A percentile compares a stretch with the other conserved stretches of the same genome.
These are phyloP conservation scores for Callopanchax toddi DNA, from an alignment of 2,113 vertebrate species.

Conservation along the genomic window DNA sequence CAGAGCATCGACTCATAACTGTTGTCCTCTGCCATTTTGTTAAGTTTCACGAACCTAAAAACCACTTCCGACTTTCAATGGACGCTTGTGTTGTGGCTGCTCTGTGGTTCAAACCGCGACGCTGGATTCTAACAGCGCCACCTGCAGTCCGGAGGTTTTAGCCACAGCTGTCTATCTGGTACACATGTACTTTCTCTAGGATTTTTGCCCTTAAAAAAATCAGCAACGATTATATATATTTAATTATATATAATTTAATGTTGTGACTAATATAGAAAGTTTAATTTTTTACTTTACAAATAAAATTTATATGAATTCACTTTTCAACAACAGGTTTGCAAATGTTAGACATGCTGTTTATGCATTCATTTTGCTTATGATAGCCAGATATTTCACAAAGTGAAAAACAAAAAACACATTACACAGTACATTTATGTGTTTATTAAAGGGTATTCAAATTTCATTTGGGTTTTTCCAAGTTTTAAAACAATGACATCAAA, in stretches of 20 bases:
- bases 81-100: slow-evolving; percentile 20
- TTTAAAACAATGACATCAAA: slow-evolving; percentile 57
- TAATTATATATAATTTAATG: too few species aligned
- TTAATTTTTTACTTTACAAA: background rate
- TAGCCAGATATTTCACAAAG: too few species aligned
- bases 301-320: background rate
- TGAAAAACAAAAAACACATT: slow-evolving; percentile 4
- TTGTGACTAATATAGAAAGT: too few species aligned
- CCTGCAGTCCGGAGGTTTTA: slow-evolving; percentile 20
- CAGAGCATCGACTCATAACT: slow-evolving; percentile 91
- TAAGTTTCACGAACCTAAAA: slow-evolving; percentile 56
- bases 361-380: too few species aligned
- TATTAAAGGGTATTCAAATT: slow-evolving; percentile 74
- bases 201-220: too few species aligned
- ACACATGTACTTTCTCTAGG: background rate
- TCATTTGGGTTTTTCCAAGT: slow-evolving; percentile 34
- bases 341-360: too few species aligned
- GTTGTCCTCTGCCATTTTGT: slow-evolving; percentile 84
- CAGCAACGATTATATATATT: too few species aligned
- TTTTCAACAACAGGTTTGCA: too few species aligned
- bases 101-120: background rate
- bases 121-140: slow-evolving; percentile 49
- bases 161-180: background rate
- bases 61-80: slow-evolving; percentile 70
- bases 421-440: slow-evolving; percentile 33